Percentiles rank a stretch among this genome's conserved stretches.
phyloP scores from a whole-genome alignment of 2,113 vertebrate species.

The Lichenostomus cassidix region DNA sequence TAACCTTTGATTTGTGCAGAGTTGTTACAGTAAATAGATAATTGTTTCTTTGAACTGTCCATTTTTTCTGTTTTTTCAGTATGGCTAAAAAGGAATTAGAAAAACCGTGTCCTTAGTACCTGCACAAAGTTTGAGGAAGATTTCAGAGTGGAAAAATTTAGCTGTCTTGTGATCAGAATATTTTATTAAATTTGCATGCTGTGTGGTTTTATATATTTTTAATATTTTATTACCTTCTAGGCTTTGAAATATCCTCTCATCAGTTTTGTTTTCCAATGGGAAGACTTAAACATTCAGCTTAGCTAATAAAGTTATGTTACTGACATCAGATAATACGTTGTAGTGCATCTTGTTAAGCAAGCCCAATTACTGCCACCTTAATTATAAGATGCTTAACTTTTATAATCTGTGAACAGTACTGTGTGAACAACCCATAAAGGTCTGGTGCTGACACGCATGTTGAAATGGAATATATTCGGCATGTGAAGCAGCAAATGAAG shows the following conservation, averaged over 20 bases:
- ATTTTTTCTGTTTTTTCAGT: background rate
- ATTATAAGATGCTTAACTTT: background rate
- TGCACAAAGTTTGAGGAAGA: background rate
- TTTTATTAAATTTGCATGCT: background rate
- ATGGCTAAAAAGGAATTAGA: background rate
- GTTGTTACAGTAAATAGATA: background rate
- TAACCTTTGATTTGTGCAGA: background rate
- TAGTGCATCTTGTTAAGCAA: background rate
- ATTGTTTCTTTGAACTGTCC: background rate
- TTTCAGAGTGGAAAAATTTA: background rate
- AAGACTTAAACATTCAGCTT: background rate
- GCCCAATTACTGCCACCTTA: background rate
- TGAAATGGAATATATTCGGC: background rate
- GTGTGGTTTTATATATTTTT: background rate
- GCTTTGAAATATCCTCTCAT: background rate
- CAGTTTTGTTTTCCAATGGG: background rate
- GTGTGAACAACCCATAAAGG: background rate
- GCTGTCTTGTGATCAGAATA: background rate
- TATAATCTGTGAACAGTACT: background rate
- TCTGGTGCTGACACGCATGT: background rate
- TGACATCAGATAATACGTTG: accelerated
- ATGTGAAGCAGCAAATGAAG: background rate
- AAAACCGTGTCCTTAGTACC: background rate
- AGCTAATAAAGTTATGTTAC: background rate
- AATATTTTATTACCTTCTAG: background rate